A percentile compares a stretch with the other conserved stretches of the same genome.
These are phyloP conservation scores for Philopotamus ludificatus DNA, from an alignment of 1,140 invertebrate species.

Conservation along the genomic window DNA sequence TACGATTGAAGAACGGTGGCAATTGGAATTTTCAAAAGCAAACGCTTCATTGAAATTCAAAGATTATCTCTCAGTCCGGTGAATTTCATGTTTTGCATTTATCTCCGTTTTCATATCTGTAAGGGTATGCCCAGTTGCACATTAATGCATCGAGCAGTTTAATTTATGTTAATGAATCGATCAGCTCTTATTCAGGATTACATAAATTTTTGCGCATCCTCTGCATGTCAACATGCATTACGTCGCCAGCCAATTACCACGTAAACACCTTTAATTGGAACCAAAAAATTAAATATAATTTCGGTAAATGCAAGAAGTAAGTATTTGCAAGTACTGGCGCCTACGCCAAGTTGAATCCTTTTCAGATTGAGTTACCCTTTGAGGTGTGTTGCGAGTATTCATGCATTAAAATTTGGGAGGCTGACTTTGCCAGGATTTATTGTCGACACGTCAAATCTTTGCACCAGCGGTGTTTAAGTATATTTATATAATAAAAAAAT, in stretches of 20 bases:
- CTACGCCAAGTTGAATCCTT: constrained; percentile 13
- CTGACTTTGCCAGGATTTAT: constrained; percentile 29
- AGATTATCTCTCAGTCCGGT: not conserved
- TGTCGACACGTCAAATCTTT: constrained; percentile 22
- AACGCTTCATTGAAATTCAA: not conserved
- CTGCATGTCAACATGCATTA: too few species aligned
- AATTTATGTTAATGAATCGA: constrained; percentile 11
- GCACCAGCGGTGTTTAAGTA: not conserved
- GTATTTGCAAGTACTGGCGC: not conserved
- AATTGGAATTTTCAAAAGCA: too few species aligned
- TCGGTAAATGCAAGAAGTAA: too few species aligned
- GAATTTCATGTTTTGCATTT: constrained; percentile 5
- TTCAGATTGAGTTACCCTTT: constrained; percentile 33
- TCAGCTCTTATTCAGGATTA: not conserved
- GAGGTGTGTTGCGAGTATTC: constrained; percentile 25
- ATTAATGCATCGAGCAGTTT: constrained; percentile 5
- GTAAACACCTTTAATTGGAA: too few species aligned
- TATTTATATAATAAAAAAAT: not conserved
- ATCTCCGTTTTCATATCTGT: not conserved
- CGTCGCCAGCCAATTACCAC: too few species aligned
- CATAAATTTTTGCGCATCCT: too few species aligned
- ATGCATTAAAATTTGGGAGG: constrained; percentile 28
- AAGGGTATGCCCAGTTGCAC: not conserved
- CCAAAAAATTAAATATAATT: too few species aligned
- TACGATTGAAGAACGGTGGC: too few species aligned